phyloP scores from a whole-genome alignment of 2,888 invertebrate genomes.

The Candidula unifasciata region DNA sequence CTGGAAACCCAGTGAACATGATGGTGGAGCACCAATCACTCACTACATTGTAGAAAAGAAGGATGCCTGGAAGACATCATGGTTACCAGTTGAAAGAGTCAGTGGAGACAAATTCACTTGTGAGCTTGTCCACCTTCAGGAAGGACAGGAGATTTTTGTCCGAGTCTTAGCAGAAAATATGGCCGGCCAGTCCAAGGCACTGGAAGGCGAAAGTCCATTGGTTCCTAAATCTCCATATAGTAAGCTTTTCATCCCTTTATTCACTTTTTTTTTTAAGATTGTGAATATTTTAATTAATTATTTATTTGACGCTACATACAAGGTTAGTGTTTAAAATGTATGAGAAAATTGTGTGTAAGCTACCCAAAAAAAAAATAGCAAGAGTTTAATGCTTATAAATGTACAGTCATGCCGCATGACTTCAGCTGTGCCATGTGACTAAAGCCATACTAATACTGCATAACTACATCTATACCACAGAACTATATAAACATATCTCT shows the following conservation, averaged over 20 bases:
- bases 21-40: slow-evolving; percentile 88
- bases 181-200: slow-evolving; percentile 88
- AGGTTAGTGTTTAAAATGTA: no score
- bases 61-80: slow-evolving; percentile 78
- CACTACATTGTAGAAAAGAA: slow-evolving; percentile 89
- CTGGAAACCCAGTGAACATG: slow-evolving; percentile 79
- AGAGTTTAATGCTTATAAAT: no score
- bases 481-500: not conserved
- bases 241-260: slow-evolving; percentile 58
- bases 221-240: slow-evolving; percentile 72
- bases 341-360: no score
- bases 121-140: slow-evolving; percentile 82
- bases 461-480: no score
- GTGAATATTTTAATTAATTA: no score
- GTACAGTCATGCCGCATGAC: no score
- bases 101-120: slow-evolving; percentile 59
- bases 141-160: slow-evolving; percentile 90
- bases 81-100: slow-evolving; percentile 64
- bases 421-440: no score
- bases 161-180: slow-evolving; percentile 91
- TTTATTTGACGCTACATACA: no score
- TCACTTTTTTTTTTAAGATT: not conserved
- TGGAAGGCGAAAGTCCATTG: slow-evolving; percentile 65
- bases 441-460: no score
- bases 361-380: no score